Evolutionary conservation across 2,113 vertebrate genomes (phyloP).

Genomic region (Zootoca vivipara): DNA sequence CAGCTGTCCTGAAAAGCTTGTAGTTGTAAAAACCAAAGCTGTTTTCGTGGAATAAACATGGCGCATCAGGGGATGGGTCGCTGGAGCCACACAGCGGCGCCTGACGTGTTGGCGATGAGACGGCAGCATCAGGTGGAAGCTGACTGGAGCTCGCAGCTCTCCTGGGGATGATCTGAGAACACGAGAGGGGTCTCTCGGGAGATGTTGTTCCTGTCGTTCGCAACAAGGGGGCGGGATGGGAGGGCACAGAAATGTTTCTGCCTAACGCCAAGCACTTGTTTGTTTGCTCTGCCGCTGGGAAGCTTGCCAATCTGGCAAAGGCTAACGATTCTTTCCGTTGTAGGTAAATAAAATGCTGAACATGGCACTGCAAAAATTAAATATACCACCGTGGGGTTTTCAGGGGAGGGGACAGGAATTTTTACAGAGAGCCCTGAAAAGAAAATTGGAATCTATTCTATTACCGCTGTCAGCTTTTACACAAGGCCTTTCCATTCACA

Average conservation of each 20-base stretch:
- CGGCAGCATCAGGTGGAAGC: neutral
- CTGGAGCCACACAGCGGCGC: neutral
- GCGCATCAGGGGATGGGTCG: neutral
- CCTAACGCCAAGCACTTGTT: neutral
- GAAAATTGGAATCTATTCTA: too few relatives aligned
- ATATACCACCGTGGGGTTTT: neutral
- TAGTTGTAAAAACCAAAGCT: neutral
- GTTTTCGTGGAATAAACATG: neutral
- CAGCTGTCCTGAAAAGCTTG: neutral
- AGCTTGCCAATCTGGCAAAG: neutral
- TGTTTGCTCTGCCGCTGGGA: neutral
- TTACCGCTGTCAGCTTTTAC: too few relatives aligned
- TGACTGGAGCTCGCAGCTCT: too few relatives aligned
- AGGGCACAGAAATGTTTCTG: too few relatives aligned
- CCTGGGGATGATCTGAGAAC: neutral
- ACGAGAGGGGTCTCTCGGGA: neutral
- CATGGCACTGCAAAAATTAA: neutral
- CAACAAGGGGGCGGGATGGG: too few relatives aligned
- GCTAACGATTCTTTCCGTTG: neutral
- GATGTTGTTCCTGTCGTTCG: neutral
- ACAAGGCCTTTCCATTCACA: too few relatives aligned
- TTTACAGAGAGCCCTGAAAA: too few relatives aligned
- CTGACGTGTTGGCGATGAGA: neutral
- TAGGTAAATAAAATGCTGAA: neutral
- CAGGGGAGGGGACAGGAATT: too few relatives aligned